phyloP scores from a whole-genome alignment of 35 echinoderm and acorn worm species.

The Heliocidaris tuberculata region DNA sequence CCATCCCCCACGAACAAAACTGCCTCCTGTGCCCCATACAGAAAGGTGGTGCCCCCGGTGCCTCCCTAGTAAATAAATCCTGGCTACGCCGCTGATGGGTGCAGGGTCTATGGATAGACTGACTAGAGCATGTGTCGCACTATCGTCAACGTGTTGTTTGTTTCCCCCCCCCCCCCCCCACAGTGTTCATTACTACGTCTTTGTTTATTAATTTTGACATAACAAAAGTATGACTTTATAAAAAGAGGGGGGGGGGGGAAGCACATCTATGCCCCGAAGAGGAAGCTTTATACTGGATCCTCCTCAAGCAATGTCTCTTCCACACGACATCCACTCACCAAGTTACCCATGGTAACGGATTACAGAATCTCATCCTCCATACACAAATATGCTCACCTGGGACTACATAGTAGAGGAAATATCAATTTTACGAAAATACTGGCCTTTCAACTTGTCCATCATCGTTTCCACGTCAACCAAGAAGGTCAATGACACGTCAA shows the following conservation, averaged over 20 bases:
- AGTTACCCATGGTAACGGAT: neutral
- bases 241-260: no score
- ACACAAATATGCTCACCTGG: neutral
- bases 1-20: no score
- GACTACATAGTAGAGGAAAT: neutral
- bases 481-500: slow-evolving; percentile 1
- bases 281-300: neutral
- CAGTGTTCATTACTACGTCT: neutral
- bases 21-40: no score
- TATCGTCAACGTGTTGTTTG: neutral
- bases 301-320: no score
- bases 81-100: neutral
- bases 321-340: neutral
- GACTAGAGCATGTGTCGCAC: neutral
- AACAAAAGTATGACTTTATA: neutral
- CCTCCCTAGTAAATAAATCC: no score
- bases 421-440: neutral
- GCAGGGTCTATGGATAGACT: neutral
- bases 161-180: no score
- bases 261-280: neutral
- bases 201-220: slow-evolving; percentile 7
- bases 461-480: neutral
- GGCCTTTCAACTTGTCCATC: neutral
- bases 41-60: no score
- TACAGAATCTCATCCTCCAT: neutral